These are phyloP conservation scores for Bombycilla garrulus DNA, from an alignment of 2,113 vertebrate genomes.

Conservation along the genomic window DNA sequence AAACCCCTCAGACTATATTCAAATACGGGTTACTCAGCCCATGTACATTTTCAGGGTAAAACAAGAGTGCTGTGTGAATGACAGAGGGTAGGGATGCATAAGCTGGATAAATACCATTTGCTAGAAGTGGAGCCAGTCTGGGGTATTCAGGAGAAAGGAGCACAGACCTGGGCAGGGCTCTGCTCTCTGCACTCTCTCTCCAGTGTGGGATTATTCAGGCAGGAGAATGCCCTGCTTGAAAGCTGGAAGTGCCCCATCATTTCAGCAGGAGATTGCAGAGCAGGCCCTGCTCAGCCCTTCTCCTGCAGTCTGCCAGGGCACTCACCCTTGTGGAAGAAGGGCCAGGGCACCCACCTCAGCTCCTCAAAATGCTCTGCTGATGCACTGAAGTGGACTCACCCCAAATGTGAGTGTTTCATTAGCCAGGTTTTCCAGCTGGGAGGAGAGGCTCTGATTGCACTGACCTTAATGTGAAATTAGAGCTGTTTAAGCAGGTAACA, in stretches of 20 bases:
- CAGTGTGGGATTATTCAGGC: neutral
- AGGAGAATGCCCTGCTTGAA: neutral
- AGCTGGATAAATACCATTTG: neutral
- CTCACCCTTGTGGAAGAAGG: accelerated
- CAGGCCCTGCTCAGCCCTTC: neutral
- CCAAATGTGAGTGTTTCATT: neutral
- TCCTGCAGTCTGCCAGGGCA: neutral
- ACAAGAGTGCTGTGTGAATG: neutral
- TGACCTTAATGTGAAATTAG: slow-evolving; percentile 45
- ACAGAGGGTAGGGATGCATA: neutral
- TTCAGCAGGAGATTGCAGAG: neutral
- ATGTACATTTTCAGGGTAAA: neutral
- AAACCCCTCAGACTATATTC: neutral
- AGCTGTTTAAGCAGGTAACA: slow-evolving; percentile 46
- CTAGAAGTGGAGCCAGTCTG: neutral
- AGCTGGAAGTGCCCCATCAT: neutral
- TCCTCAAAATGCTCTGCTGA: neutral
- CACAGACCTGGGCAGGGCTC: neutral
- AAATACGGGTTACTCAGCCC: neutral
- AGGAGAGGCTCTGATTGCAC: neutral
- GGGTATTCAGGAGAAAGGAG: neutral
- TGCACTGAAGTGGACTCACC: neutral
- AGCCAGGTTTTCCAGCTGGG: neutral
- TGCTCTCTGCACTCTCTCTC: neutral
- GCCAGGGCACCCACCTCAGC: neutral